Percentiles rank a stretch among this genome's conserved stretches.
phyloP scores from a whole-genome alignment of 2,113 vertebrate species.

The Zosterops hypoxanthus region DNA sequence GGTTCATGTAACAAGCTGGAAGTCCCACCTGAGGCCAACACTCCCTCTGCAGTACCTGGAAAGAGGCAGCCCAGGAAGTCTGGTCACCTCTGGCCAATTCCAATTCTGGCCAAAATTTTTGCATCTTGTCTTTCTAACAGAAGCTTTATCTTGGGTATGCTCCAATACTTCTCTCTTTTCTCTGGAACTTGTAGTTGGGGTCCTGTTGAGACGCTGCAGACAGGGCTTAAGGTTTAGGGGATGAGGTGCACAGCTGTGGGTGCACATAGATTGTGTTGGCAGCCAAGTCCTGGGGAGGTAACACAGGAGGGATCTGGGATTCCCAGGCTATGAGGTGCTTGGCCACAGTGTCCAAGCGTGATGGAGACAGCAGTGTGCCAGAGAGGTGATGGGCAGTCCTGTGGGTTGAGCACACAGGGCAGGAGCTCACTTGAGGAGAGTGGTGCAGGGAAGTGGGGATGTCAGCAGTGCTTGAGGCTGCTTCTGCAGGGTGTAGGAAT shows the following conservation, averaged over 20 bases:
- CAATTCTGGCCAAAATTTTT: not conserved
- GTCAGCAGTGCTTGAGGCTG: not conserved
- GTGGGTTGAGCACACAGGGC: not conserved
- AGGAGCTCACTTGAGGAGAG: rapidly evolving
- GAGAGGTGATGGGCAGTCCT: not conserved
- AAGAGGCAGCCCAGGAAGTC: not conserved
- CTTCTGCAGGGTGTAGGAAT: not conserved
- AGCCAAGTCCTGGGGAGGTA: rapidly evolving
- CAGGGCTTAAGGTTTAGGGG: not conserved
- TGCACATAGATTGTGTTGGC: rapidly evolving
- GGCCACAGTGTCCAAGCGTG: too few relatives aligned
- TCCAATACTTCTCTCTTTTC: not conserved
- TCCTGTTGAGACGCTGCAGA: not conserved
- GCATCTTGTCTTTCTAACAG: not conserved
- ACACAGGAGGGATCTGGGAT: not conserved
- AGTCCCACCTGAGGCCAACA: not conserved
- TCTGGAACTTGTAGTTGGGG: rapidly evolving
- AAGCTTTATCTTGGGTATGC: not conserved
- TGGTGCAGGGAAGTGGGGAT: not conserved
- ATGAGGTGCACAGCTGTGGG: not conserved
- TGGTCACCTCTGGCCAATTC: not conserved
- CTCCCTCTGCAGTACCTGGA: too few relatives aligned
- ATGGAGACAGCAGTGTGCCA: not conserved
- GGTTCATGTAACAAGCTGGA: not conserved
- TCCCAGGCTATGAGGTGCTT: not conserved